A percentile compares a stretch with the other conserved stretches of the same genome.
phyloP scores from a whole-genome alignment of 2,797 vertebrate genomes.

The Pyrocephalus nanus region DNA sequence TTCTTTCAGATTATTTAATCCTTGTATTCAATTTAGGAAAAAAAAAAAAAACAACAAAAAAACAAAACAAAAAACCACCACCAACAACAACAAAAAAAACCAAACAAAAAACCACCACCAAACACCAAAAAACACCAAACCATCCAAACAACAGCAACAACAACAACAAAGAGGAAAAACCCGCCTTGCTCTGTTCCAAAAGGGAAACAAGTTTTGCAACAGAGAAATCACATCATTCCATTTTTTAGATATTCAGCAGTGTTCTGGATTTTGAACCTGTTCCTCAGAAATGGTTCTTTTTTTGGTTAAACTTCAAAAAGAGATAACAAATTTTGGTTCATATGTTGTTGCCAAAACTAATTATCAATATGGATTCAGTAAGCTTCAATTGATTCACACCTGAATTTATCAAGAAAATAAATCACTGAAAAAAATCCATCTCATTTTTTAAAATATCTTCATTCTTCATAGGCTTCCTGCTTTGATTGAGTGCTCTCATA shows the following conservation, averaged over 20 bases:
- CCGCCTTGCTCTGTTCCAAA: background rate
- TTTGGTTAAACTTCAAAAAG: background rate
- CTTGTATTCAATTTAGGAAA: background rate
- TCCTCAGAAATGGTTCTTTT: background rate
- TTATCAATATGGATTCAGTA: background rate
- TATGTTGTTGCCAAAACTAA: background rate
- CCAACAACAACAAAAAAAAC: background rate
- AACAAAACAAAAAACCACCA: too few species aligned
- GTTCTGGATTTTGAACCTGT: background rate
- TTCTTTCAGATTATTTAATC: background rate
- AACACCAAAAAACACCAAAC: background rate
- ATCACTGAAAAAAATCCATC: background rate
- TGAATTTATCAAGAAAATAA: background rate
- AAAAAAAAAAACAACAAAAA: background rate
- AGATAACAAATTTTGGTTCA: background rate
- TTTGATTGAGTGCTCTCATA: fast-evolving
- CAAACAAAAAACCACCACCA: too few species aligned
- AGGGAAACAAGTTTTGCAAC: background rate
- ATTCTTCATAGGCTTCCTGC: background rate
- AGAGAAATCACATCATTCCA: background rate
- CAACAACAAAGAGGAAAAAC: background rate
- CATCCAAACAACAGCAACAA: background rate
- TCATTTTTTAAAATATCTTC: background rate
- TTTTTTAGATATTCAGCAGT: background rate
- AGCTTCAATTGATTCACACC: background rate